A percentile compares a stretch with the other conserved stretches of the same genome.
Conservation (phyloP, 1,140 invertebrate species). For the Saccostrea cuccullata region DNA sequence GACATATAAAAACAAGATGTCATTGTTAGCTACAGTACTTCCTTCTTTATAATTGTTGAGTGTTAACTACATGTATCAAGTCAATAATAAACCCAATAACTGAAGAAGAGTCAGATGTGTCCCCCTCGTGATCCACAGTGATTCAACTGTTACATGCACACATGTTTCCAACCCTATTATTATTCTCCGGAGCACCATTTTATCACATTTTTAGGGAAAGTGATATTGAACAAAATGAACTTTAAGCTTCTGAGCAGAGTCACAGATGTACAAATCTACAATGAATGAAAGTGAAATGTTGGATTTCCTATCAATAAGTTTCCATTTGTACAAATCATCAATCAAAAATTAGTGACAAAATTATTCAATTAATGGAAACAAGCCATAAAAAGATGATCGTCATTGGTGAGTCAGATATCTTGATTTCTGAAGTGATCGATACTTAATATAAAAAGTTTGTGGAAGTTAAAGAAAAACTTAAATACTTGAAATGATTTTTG, state of each 20-base stretch:
- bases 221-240: not conserved
- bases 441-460: too few relatives aligned
- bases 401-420: not conserved
- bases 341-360: not conserved
- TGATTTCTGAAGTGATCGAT: too few relatives aligned
- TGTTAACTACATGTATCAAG: not conserved
- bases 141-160: too few relatives aligned
- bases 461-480: too few relatives aligned
- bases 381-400: not conserved
- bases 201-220: not conserved
- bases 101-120: not conserved
- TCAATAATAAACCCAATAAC: not conserved
- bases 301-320: not conserved
- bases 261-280: not conserved
- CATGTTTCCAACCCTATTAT: too few relatives aligned
- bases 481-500: too few relatives aligned
- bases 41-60: not conserved
- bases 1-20: too few relatives aligned
- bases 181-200: too few relatives aligned
- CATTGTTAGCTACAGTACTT: too few relatives aligned
- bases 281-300: not conserved
- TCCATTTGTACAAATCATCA: not conserved
- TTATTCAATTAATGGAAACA: not conserved
- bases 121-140: too few relatives aligned
- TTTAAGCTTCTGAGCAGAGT: not conserved